Base-by-base conservation (phyloP, 37 sponge, comb jelly and placozoan species). In the Cladorhizidae sp. region DNA sequence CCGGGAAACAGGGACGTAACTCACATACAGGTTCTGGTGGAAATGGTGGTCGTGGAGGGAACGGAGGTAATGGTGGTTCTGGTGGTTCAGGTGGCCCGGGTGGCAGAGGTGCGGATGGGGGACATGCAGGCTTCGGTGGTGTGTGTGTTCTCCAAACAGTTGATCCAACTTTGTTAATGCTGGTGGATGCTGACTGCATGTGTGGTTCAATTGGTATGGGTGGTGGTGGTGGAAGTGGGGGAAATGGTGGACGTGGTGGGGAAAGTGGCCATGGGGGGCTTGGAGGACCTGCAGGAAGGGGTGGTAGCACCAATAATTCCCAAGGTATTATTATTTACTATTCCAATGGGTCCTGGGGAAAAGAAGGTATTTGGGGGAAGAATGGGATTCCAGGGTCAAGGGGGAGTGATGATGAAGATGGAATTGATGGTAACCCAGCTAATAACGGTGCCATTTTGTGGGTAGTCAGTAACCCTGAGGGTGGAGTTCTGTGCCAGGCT, bases 31-130 rank as follows among this genome's bases (percentile, higher is more conserved):
- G 82, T 36, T 79, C 57, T 1, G 87, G 82, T 80, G 93, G 90
- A 22, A 62, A 41, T 69, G 94, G 94, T 58, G 94, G 88, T 40
- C 64, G 57, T 40, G 94, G 94, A 0, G 94, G 94, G 6, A 64
- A 80, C 64, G 94, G 91, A 14, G n/a, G n/a, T n/a, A n/a, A n/a
- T n/a, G n/a, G n/a, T n/a, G n/a, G n/a, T n/a, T n/a, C n/a, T n/a
- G n/a, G n/a, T n/a, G n/a, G n/a, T n/a, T n/a, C n/a, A n/a, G n/a
- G n/a, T n/a, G n/a, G n/a, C n/a, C n/a, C n/a, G n/a, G n/a, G n/a
- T n/a, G n/a, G n/a, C n/a, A n/a, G n/a, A n/a, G n/a, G n/a, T n/a
- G n/a, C n/a, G n/a, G n/a, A n/a, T n/a, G n/a, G n/a, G n/a, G n/a
- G n/a, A n/a, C n/a, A n/a, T n/a, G n/a, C n/a, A n/a, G n/a, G n/a